Evolutionary conservation across 2,888 invertebrate genomes (phyloP).

Genomic region (Micoletzkya japonica): DNA sequence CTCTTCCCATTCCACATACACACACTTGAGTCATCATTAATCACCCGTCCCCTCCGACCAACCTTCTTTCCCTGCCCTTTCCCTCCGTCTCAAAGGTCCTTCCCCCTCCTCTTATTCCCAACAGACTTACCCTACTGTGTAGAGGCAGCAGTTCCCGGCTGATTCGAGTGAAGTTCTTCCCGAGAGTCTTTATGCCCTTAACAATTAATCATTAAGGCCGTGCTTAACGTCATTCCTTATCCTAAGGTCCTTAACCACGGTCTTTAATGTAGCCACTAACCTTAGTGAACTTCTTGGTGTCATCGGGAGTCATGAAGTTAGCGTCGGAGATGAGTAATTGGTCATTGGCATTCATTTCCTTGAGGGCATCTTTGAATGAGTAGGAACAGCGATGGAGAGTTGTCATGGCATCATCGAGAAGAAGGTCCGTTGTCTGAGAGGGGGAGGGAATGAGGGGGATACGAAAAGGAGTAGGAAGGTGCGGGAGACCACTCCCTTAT

Average conservation of each 20-base stretch:
- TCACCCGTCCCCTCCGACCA: too few relatives aligned
- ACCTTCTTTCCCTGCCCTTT: not conserved
- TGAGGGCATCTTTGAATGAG: constrained; percentile 91
- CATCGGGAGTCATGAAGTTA: constrained; percentile 56
- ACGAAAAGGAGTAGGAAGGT: too few relatives aligned
- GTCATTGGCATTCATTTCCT: constrained; percentile 66
- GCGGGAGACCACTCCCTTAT: too few relatives aligned
- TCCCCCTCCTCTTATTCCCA: not conserved
- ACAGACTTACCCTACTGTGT: constrained; percentile 78
- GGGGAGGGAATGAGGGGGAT: too few relatives aligned
- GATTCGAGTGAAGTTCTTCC: constrained; percentile 98
- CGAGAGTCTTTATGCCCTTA: constrained; percentile 94
- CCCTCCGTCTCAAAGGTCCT: not conserved
- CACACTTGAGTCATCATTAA: too few relatives aligned
- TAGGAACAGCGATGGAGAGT: constrained; percentile 88
- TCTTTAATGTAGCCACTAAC: not conserved
- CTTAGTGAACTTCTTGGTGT: constrained; percentile 69
- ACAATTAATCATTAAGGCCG: too few relatives aligned
- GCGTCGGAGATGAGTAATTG: constrained; percentile 47
- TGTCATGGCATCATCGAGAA: constrained; percentile 55
- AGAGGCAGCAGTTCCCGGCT: constrained; percentile 92
- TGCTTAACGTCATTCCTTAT: too few relatives aligned
- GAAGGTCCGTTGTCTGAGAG: constrained; percentile 50
- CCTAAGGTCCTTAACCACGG: too few relatives aligned
- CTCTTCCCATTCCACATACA: constrained; percentile 19